These are phyloP conservation scores for Artibeus jamaicensis DNA, from an alignment of 2,797 vertebrate species.

Conservation along the genomic window DNA sequence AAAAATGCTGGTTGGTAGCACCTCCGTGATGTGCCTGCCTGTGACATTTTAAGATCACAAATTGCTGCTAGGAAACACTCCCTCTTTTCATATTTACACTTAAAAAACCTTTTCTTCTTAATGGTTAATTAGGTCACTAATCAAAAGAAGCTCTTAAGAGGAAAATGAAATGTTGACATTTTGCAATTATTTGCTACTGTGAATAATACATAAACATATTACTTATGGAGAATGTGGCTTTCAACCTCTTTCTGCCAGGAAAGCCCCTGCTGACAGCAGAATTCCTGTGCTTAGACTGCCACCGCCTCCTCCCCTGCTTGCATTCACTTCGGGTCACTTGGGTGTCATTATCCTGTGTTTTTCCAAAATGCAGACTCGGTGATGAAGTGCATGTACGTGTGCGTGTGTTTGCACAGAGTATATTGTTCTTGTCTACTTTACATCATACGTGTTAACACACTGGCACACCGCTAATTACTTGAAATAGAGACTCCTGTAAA, in stretches of 20 bases:
- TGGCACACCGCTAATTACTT: background rate
- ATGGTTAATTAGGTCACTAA: constrained; percentile 86
- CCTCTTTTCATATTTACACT: constrained; percentile 71
- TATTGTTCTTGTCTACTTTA: background rate
- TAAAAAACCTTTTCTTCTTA: constrained; percentile 76
- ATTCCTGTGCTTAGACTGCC: constrained; percentile 68
- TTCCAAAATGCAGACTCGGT: constrained; percentile 57
- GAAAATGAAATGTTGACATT: constrained; percentile 86
- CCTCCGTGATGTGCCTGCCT: constrained; percentile 60
- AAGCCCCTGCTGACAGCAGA: constrained; percentile 75
- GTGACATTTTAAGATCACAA: constrained; percentile 81
- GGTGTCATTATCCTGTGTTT: constrained; percentile 72
- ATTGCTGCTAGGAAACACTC: constrained; percentile 68
- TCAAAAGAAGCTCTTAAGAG: constrained; percentile 83
- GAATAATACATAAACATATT: constrained; percentile 93
- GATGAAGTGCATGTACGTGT: background rate
- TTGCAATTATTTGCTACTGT: constrained; percentile 89
- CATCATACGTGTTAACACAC: background rate
- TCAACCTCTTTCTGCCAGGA: constrained; percentile 86
- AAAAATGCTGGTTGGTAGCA: constrained; percentile 63
- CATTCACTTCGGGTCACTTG: constrained; percentile 75
- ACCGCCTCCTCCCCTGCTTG: constrained; percentile 64
- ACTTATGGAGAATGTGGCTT: constrained; percentile 86
- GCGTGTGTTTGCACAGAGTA: background rate
- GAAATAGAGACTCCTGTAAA: background rate